Evolutionary conservation across 2,113 vertebrate species (phyloP), one percentile per base, ranked within the genome.

Genomic region (Vicugna pacos): DNA sequence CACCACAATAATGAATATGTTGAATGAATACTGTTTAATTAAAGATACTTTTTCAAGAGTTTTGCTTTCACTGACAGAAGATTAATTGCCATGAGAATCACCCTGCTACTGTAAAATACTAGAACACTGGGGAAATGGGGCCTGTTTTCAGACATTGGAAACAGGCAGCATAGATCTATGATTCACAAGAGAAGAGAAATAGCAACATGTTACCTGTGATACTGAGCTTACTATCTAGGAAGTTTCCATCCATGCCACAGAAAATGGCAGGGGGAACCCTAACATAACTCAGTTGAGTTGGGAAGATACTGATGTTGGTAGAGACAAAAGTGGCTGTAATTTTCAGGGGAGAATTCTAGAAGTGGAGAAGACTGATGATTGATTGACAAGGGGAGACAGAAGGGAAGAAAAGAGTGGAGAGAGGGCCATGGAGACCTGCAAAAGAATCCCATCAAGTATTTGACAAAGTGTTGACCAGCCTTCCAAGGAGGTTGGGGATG

Each of bases 331-430:
- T 77, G n/a, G 22, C 2, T 48, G 35, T 35, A 28, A 14, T 42
- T 92, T 83, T 89, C 54, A 64, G 54, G 10, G 17, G 52, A 14
- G 15, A 62, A 48, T n/a, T 24, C 15, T 5, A 30, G 32, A 89
- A 96, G 72, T 58, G 52, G 30, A 79, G 3, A 26, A 87, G 5
- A 32, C 16, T 58, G 38, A 46, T 77, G 62, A 58, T 7, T 48
- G 54, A 83, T 35, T 13, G 13, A 6, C n/a, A 50, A 6, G 35
- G n/a, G 8, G 26, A 1, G 0, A 54, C 0, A 10, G 24, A 22
- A 35, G 32, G 54, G 32, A 12, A n/a, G 28, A 11, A 16, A 64
- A 22, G 4, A 65, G 48, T 56, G 6, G 35, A 48, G 5, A 65
- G 20, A 24, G 14, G 54, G 32, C 64, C 38, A 5, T 42, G 65